These are phyloP conservation scores for Sinhomidia bicolor DNA, from an alignment of 2,888 invertebrate species.

Conservation along the genomic window DNA sequence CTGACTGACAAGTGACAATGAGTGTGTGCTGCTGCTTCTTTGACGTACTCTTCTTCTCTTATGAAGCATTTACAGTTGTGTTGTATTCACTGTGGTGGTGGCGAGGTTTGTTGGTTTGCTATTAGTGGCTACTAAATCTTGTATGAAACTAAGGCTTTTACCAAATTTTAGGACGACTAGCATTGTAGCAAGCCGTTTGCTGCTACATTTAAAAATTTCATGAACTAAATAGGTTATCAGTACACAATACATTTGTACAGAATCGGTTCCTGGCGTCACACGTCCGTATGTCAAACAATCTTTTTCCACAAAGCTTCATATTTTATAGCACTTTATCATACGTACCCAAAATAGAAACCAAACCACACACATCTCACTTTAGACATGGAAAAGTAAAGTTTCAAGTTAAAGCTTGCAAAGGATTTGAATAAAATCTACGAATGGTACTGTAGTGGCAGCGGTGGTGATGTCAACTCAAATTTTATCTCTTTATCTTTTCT, in stretches of 20 bases:
- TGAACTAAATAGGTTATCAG: background rate
- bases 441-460: too few relatives aligned
- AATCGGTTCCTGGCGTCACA: too few relatives aligned
- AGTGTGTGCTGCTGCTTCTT: background rate
- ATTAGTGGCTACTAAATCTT: background rate
- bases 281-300: background rate
- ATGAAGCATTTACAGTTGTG: background rate
- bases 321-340: background rate
- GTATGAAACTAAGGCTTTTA: background rate
- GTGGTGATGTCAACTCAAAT: background rate
- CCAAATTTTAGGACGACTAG: too few relatives aligned
- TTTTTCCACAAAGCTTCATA: background rate
- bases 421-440: too few relatives aligned
- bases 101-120: background rate
- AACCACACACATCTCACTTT: too few relatives aligned
- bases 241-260: background rate
- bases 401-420: too few relatives aligned
- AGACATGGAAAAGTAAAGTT: background rate
- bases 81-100: background rate
- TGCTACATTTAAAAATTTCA: background rate
- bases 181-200: too few relatives aligned
- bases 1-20: background rate
- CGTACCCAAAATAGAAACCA: background rate
- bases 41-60: background rate
- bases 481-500: background rate